Base-by-base conservation (phyloP, 1,140 invertebrate species). In the Globodera ellingtonae region DNA sequence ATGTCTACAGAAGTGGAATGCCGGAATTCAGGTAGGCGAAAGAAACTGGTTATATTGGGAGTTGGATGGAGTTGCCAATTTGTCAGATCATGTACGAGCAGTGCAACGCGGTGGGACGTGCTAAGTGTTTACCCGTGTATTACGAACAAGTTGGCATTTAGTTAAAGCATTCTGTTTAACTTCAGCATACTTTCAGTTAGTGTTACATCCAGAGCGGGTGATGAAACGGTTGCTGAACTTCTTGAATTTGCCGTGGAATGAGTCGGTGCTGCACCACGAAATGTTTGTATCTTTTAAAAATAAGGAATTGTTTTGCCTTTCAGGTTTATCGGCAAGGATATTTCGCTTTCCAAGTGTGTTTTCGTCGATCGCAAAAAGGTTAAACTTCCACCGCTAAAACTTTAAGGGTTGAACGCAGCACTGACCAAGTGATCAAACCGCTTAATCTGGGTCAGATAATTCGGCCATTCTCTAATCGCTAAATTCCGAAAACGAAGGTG, bases 391-490 rank as follows among this genome's bases (percentile, higher is more conserved):
- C 21, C 59, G 35, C 18, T 72, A 59, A 59, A n/a, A 18, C 10
- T 21, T 81, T 78, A n/a, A 98, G 95, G 91, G 94, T 96, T 84
- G 97, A 99, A 91, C 92, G 96, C 78, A 98, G 96, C 18, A 97
- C 95, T 81, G 97, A 99, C 91, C 97, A 99, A 92, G 96, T 99
- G 74, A 95, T 98, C 89, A 98, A 98, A 90, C 96, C 97, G 7
- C 94, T 99, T 15, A 98, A 98, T 91, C 90, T 96, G 79, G 96
- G 75, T 77, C 46, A 15, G 56, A 6, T 69, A 65, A 52, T 52
- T 52, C 52, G 9, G 15, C 50, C 73, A 9, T 65, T 15, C 7
- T 65, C 50, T 8, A 8, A 75, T 9, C 8, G n/a, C n/a, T 35
- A 35, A 35, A 35, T 3, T 35, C 35, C 35, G 35, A 35, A 18